phyloP scores from a whole-genome alignment of 2,797 vertebrate species.

The Cryptoprocta ferox region DNA sequence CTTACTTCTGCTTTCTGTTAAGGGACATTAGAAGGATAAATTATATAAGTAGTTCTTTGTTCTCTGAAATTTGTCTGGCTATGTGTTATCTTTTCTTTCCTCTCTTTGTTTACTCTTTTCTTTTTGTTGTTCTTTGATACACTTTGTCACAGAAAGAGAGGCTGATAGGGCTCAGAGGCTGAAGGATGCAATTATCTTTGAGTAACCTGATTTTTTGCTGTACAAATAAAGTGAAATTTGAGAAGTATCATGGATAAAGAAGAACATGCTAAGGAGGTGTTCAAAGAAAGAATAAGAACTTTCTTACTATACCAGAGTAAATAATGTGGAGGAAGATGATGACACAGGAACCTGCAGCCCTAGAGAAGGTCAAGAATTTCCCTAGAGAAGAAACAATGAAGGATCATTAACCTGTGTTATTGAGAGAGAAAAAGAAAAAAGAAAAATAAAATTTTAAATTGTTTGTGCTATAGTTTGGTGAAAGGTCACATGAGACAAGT shows the following conservation, averaged over 20 bases:
- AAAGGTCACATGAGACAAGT: neutral
- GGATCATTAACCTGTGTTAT: neutral
- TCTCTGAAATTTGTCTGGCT: neutral
- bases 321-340: neutral
- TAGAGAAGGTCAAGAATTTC: neutral
- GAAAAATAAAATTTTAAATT: neutral
- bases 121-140: conserved; percentile 25
- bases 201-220: neutral
- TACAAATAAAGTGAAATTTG: neutral
- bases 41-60: neutral
- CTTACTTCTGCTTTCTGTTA: neutral
- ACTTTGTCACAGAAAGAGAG: neutral
- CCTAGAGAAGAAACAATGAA: neutral
- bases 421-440: neutral
- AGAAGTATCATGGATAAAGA: neutral
- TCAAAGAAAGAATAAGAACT: neutral
- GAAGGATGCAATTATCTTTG: conserved; percentile 16
- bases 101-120: neutral
- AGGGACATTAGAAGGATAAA: neutral
- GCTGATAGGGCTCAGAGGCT: neutral
- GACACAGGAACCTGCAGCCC: neutral
- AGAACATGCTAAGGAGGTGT: neutral
- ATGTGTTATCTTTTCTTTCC: neutral
- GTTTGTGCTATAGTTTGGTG: neutral
- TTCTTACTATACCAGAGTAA: neutral